phyloP scores from a whole-genome alignment of 2,113 vertebrate genomes.

The Clarias macrocephalus region DNA sequence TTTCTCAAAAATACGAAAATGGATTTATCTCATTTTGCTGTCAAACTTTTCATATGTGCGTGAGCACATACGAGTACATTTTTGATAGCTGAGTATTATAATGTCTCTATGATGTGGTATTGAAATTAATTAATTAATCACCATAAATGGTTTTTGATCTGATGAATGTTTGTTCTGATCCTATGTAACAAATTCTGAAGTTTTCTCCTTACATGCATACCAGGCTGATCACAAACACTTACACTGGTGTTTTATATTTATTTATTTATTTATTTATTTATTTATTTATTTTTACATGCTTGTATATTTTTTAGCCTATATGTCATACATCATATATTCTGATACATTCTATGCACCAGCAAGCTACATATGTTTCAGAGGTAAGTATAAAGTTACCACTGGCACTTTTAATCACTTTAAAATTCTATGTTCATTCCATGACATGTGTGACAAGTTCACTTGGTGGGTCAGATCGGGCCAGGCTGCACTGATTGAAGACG shows the following conservation, averaged over 20 bases:
- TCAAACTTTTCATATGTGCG: not conserved
- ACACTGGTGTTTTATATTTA: not conserved
- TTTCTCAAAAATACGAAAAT: too few relatives aligned
- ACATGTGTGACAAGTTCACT: slow-evolving; percentile 43
- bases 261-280: too few relatives aligned
- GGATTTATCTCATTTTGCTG: too few relatives aligned
- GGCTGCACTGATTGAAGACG: slow-evolving; percentile 20
- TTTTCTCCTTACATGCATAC: not conserved
- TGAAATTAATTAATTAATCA: not conserved
- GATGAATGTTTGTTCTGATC: not conserved
- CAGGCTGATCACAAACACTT: not conserved
- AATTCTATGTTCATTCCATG: slow-evolving; percentile 6
- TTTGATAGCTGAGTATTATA: not conserved
- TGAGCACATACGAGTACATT: not conserved
- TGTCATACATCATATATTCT: not conserved
- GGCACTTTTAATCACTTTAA: slow-evolving; percentile 9
- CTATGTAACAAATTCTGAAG: not conserved
- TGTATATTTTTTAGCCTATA: not conserved
- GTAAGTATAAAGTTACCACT: not conserved
- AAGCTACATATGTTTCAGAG: slow-evolving; percentile 5
- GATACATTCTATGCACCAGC: too few relatives aligned
- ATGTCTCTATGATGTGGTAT: not conserved
- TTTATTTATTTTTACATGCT: too few relatives aligned
- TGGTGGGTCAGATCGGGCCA: not conserved
- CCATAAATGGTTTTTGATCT: not conserved